Evolutionary conservation across 2,888 invertebrate species (phyloP), one percentile per base, ranked within the genome.

Genomic region (Coecobrya sp.): DNA sequence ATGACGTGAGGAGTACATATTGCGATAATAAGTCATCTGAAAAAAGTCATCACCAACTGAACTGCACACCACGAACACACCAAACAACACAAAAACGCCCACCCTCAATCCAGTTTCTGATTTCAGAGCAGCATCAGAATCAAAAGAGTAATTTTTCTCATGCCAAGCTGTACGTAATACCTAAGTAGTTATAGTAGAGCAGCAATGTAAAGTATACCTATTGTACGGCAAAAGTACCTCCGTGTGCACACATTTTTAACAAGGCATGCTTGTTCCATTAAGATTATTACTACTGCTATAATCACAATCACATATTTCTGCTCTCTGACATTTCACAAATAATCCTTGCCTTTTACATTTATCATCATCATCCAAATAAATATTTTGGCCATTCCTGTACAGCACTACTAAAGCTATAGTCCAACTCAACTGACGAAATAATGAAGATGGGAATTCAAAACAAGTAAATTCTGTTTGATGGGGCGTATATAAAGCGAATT

Each of bases 51-150:
- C 86, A 52, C 49, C 49, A 30, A 87, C 79, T 52, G 30, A 52
- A 73, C 87, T 87, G 45, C 42, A 49, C 68, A 62, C 52, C 79
- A 79, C 45, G 19, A 49, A 62, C 87, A 62, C 36, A 59, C 10
- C 36, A 87, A 87, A 76, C 73, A 73, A 22, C 25, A 49, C 86
- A 88, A 88, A 68, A 82, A 89, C 89, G 89, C 89, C 89, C 89
- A 89, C 89, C 52, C 45, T 81, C 49, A 84, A 89, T 89, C 82
- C 84, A 89, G 89, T 68, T 89, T 89, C 82, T 84, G 76, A 82
- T 84, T 81, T 88, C 49, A 68, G 45, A 11, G 42, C 13, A 81
- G 36, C 30, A 36, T 79, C 81, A 79, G 65, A 76, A 76, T 88
- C 65, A 81, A 68, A 65, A 81, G 42, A 62, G 36, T 55, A 65